Evolutionary conservation across 2,888 invertebrate genomes (phyloP).

Genomic region (Entomobrya proxima): DNA sequence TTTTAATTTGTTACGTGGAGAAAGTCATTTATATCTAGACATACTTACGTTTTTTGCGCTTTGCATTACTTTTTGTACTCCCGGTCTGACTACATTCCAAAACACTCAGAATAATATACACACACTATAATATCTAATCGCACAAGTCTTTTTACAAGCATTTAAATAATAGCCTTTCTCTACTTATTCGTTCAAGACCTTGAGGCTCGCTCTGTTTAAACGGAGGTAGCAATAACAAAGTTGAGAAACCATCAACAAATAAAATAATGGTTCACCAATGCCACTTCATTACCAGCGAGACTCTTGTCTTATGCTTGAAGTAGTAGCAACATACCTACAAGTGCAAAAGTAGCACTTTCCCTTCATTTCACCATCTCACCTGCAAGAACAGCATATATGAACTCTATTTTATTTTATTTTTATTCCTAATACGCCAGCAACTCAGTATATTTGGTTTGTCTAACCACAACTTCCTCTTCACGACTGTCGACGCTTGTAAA

Average conservation of each 20-base stretch:
- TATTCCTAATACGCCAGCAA: neutral
- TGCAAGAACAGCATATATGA: neutral
- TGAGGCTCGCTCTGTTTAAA: conserved; percentile 41
- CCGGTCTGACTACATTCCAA: neutral
- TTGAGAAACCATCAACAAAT: conserved; percentile 62
- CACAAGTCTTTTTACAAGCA: conserved; percentile 57
- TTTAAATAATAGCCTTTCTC: conserved; percentile 61
- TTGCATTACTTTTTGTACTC: neutral
- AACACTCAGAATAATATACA: neutral
- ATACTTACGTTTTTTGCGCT: neutral
- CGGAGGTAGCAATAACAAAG: conserved; percentile 56
- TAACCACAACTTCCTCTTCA: conserved; percentile 12
- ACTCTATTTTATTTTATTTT: neutral
- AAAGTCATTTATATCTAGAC: neutral
- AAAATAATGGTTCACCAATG: conserved; percentile 65
- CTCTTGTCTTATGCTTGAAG: conserved; percentile 51
- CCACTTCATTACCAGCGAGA: conserved; percentile 58
- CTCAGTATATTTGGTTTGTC: conserved; percentile 10
- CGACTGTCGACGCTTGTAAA: conserved; percentile 33
- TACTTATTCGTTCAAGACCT: conserved; percentile 15
- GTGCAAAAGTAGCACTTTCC: no score
- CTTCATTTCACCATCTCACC: neutral
- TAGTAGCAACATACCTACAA: no score
- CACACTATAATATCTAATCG: conserved; percentile 3
- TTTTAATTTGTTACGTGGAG: no score